phyloP scores from a whole-genome alignment of 1,140 invertebrate species.

The Phthorimaea operculella region DNA sequence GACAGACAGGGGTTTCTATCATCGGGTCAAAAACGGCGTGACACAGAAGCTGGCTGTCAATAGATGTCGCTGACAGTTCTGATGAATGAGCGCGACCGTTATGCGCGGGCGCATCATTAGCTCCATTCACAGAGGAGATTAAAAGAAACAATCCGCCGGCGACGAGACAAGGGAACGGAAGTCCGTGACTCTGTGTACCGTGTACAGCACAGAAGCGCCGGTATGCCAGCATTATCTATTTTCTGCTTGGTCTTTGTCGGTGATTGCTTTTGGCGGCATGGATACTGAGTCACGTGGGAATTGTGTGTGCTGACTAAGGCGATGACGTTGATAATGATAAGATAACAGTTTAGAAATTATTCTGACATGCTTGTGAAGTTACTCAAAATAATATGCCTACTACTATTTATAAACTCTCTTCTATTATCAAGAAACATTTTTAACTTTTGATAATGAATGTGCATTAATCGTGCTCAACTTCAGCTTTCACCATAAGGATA shows the following conservation, averaged over 20 bases:
- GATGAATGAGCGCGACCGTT: conserved; percentile 62
- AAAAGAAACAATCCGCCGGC: conserved; percentile 56
- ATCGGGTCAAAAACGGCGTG: conserved; percentile 29
- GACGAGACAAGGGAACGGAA: conserved; percentile 44
- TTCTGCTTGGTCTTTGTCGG: conserved; percentile 14
- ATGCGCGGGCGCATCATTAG: conserved; percentile 53
- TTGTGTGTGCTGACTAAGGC: neutral
- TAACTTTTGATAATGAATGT: no score
- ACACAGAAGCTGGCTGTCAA: conserved; percentile 56
- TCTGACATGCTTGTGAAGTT: no score
- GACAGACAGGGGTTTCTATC: neutral
- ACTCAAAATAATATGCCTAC: no score
- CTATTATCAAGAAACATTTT: no score
- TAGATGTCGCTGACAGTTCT: conserved; percentile 63
- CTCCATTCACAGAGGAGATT: conserved; percentile 50
- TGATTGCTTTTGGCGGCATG: neutral
- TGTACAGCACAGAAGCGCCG: conserved; percentile 24
- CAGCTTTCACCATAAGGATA: no score
- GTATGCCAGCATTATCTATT: conserved; percentile 34
- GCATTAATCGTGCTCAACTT: no score
- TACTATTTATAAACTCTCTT: no score
- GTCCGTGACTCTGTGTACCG: conserved; percentile 18
- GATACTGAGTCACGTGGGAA: conserved; percentile 1
- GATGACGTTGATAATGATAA: no score
- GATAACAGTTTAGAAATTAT: no score